Evolutionary conservation across 1,140 invertebrate genomes (phyloP).

Genomic region (Neelides sp.): DNA sequence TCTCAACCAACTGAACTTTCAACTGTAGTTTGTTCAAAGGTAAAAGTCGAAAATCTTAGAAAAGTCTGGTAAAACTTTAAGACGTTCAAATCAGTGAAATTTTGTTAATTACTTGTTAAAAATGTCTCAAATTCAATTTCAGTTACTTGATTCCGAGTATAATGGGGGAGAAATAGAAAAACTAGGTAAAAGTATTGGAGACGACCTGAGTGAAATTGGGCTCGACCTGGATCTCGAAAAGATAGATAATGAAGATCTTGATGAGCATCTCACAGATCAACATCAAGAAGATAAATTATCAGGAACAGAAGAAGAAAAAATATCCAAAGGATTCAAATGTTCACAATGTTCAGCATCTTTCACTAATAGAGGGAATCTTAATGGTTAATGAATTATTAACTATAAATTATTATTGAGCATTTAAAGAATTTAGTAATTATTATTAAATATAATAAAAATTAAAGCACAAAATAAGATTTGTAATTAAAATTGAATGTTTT

Average conservation of each 20-base stretch:
- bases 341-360: constrained; percentile 30
- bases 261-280: not conserved
- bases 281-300: constrained; percentile 3
- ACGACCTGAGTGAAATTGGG: not conserved
- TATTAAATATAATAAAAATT: not conserved
- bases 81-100: no score
- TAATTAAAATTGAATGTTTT: not conserved
- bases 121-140: no score
- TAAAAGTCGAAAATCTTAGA: no score
- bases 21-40: no score
- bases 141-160: no score
- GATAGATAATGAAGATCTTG: not conserved
- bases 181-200: not conserved
- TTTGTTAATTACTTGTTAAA: no score
- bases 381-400: constrained; percentile 19
- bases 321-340: constrained; percentile 31
- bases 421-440: not conserved
- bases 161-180: not conserved
- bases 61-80: no score
- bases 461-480: not conserved
- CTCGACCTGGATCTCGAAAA: not conserved
- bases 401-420: not conserved
- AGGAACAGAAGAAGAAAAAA: no score
- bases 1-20: no score
- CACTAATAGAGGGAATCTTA: constrained; percentile 31